Evolutionary conservation across 53 echinoderm and acorn worm genomes (phyloP).

Genomic region (Mesocentrotus franciscanus): DNA sequence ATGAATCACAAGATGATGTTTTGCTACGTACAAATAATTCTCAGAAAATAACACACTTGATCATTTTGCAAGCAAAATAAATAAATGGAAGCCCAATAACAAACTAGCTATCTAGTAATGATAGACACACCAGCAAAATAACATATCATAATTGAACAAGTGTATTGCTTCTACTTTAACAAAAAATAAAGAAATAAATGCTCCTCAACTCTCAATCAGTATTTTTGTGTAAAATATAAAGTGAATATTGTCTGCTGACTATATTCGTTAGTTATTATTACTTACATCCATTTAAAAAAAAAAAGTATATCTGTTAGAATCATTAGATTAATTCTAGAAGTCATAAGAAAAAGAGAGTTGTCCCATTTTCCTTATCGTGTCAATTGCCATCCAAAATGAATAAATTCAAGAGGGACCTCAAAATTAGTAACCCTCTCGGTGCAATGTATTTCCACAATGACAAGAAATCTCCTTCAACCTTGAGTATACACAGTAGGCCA

Average conservation of each 20-base stretch:
- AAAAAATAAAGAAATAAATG: background rate
- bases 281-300: too few species aligned
- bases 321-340: background rate
- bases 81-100: slow-evolving; percentile 30
- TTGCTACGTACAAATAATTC: background rate
- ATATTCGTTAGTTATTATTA: background rate
- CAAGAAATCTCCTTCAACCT: background rate
- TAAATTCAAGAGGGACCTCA: background rate
- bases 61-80: slow-evolving; percentile 44
- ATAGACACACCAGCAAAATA: background rate
- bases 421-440: background rate
- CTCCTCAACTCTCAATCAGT: background rate
- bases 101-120: background rate
- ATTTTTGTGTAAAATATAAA: too few species aligned
- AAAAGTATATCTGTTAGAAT: background rate
- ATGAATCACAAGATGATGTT: background rate
- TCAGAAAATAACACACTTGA: slow-evolving; percentile 21
- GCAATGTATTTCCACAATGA: background rate
- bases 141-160: background rate
- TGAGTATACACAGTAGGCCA: background rate
- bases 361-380: background rate
- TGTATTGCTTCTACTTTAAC: background rate
- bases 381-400: background rate
- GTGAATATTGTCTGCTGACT: background rate
- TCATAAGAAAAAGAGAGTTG: background rate